Evolutionary conservation across 2,888 invertebrate genomes (phyloP).

Genomic region (Syrphus vitripennis): DNA sequence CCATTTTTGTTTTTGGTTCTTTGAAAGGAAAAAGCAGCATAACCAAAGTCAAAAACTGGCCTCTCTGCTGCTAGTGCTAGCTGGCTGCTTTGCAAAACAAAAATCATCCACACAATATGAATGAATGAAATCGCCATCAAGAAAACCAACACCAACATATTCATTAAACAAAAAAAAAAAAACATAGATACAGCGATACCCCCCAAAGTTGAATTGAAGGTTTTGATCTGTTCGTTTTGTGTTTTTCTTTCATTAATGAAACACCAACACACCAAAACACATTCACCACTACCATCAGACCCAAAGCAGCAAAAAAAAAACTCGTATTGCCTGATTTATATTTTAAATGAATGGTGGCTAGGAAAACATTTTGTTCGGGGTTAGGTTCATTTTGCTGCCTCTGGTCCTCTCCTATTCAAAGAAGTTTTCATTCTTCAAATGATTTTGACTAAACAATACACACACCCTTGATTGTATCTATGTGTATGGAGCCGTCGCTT

Average conservation of each 20-base stretch:
- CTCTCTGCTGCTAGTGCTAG: no score
- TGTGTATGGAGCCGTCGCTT: neutral
- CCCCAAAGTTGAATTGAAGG: constrained; percentile 16
- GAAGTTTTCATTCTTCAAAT: constrained; percentile 64
- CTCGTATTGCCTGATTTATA: constrained; percentile 71
- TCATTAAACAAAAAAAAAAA: neutral
- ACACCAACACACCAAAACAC: constrained; percentile 43
- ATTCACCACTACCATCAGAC: neutral
- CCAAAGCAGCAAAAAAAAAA: constrained; percentile 7
- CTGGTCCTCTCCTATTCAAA: constrained; percentile 23
- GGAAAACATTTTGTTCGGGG: constrained; percentile 54
- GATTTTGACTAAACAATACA: neutral
- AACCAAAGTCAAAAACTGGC: constrained; percentile 7
- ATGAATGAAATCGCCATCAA: constrained; percentile 67
- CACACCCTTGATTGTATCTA: neutral
- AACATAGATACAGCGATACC: constrained; percentile 12
- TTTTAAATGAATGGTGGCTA: constrained; percentile 68
- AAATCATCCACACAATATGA: constrained; percentile 39
- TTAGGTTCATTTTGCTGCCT: constrained; percentile 41
- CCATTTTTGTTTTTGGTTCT: neutral
- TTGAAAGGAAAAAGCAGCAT: neutral
- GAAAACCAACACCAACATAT: constrained; percentile 23
- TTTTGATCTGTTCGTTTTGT: constrained; percentile 27
- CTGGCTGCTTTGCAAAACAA: constrained; percentile 28
- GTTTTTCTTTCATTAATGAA: constrained; percentile 67